Base-by-base conservation (phyloP, 2,888 invertebrate genomes). In the Phortica magna region DNA sequence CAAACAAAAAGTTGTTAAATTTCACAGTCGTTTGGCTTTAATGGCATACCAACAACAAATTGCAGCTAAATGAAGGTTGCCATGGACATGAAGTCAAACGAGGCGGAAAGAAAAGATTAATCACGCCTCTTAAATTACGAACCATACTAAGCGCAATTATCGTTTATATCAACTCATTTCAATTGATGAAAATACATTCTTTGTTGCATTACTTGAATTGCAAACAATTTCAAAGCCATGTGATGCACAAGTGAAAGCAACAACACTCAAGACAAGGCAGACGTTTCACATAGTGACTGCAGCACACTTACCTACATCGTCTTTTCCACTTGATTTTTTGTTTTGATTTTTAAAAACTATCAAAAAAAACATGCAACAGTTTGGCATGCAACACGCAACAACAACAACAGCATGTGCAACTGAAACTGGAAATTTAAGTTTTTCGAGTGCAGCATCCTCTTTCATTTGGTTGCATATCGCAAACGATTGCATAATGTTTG, bases 401-500 rank as follows among this genome's bases (percentile, higher is more conserved):
- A 59, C 55, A 59, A 53, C 71, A 71, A 75, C 59, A 61, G 43
- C 19, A 68, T 48, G n/a, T n/a, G n/a, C 59, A 48, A 55, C 14
- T 55, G 12, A 57, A 68, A 73, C 39, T 53, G 41, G 42, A 73
- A 73, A 73, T 64, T 55, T 53, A 31, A 7, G 22, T 71, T 71
- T 39, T 39, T 61, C 31, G 41, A 43, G 14, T 42, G 39, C 55
- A 67, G 65, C 31, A 53, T 53, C 53, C 74, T 65, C 53, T 22
- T 55, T 42, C 68, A 42, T 41, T 53, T 10, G 39, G 19, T 48
- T 31, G 19, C 48, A n/a, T 81, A 79, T 78, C 78, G 65, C 76
- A 61, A 17, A 77, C 72, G 55, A 65, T 85, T 85, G 85, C 85
- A 85, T 85, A 84, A 87, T 81, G 72, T 82, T 87, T 84, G 79